Base-by-base conservation (phyloP, 1,140 invertebrate genomes). In the Drosophila leontia region DNA sequence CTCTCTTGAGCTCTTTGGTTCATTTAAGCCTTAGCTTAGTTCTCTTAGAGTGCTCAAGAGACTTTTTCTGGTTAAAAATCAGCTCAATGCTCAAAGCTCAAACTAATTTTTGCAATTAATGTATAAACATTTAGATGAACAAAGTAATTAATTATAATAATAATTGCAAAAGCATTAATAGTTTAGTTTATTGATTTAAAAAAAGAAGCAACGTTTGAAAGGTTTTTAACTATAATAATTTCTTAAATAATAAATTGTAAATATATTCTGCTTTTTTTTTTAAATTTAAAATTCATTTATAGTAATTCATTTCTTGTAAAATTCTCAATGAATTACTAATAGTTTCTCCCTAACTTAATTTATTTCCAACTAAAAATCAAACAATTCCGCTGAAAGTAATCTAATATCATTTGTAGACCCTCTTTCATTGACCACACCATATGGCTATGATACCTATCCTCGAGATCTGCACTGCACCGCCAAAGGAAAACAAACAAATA, bases 401-500 rank as follows among this genome's bases (percentile, higher is more conserved):
- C 11, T 41, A 37, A 17, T 13, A 53, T 9, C 17, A 34, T 44
- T 45, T 23, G 5, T 12, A 1, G 8, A 45, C 23, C 39, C 8
- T 26, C 13, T 17, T 17, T 9, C 19, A 3, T 23, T 8, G 39
- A 23, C 35, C 67, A 69, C 23, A 23, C 35, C 67, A 70, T 70
- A 70, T 70, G 67, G 61, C 44, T 62, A 11, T 53, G 45, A 68
- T 68, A 35, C 41, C 48, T 51, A 37, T 45, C 32, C 6, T 13
- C 19, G 39, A 45, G 61, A 67, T 70, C 61, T 70, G 67, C 67
- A 67, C 23, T 23, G 62, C 26, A 29, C 48, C 67, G 67, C 34
- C 48, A 70, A 67, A 70, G 61, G 41, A 67, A 29, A 37, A 51
- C 62, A 45, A 53, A 70, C 67, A 70, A 70, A 70, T 70, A 70